phyloP scores from a whole-genome alignment of 1,140 invertebrate species.

The Drosophila bifasciata region DNA sequence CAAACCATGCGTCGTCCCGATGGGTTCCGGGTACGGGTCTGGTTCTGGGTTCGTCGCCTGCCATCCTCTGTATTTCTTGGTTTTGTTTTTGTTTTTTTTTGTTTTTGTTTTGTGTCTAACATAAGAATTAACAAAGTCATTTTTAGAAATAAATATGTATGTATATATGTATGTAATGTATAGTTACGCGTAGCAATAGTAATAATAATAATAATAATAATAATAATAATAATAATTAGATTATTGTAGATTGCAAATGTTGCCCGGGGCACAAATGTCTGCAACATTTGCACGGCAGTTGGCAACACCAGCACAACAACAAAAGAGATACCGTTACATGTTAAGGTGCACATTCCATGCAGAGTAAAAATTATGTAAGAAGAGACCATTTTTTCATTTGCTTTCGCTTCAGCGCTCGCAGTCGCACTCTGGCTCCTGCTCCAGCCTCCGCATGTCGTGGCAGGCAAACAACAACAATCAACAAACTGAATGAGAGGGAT shows the following conservation, averaged over 20 bases:
- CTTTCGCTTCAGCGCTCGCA: conserved; percentile 18
- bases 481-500: not conserved
- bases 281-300: conserved; percentile 80
- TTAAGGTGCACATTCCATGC: conserved; percentile 73
- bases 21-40: conserved; percentile 7
- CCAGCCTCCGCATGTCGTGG: conserved; percentile 16
- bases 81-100: conserved; percentile 30
- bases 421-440: conserved; percentile 39
- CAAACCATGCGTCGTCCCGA: too few species aligned
- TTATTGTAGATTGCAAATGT: conserved; percentile 79
- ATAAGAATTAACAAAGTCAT: conserved; percentile 80
- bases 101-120: conserved; percentile 53
- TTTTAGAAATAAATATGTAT: conserved; percentile 80
- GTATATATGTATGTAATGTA: conserved; percentile 54
- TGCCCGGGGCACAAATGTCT: conserved; percentile 71
- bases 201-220: conserved; percentile 42
- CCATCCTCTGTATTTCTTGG: conserved; percentile 29
- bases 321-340: conserved; percentile 79
- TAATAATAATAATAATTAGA: conserved; percentile 63
- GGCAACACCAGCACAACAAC: conserved; percentile 79
- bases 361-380: conserved; percentile 70
- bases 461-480: conserved; percentile 19
- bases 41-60: conserved; percentile 4
- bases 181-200: conserved; percentile 38
- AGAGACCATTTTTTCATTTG: conserved; percentile 75